Base-by-base conservation (phyloP, 2,797 vertebrate species). In the Sebastes jordani region DNA sequence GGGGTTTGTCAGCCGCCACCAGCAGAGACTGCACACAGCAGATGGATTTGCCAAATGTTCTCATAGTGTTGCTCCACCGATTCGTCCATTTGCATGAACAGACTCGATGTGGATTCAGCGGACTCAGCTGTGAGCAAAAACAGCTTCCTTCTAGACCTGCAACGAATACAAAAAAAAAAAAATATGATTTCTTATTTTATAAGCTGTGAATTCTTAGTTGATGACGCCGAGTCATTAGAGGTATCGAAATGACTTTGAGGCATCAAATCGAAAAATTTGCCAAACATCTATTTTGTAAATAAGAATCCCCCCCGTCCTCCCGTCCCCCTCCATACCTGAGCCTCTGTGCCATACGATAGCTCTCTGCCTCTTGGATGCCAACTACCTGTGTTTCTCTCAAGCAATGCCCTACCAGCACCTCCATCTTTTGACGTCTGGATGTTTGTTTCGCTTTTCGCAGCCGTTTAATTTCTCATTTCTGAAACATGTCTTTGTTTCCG, bases 261-360 rank as follows among this genome's bases (percentile, higher is more conserved):
- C 89, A 65, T 90, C 81, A 73, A 87, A 88, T 88, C 61, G 54
- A 79, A 46, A 79, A 88, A 88, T 91, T 94, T 93, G 91, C 93
- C 92, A 95, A 95, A 95, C 93, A 85, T 91, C 83, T 93, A 93
- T 93, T 94, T 94, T 95, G 93, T 94, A 93, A 94, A 95, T 95
- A 94, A 92, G 86, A 94, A 89, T 90, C 78, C 49, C 85, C 86
- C 13, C 36, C 36, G 13, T 42, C 14, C 42, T n/a, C 14, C 90
- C 86, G 20, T 62, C 69, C 71, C 86, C 84, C 83, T 65, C 5
- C 36, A 34, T 65, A 80, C 85, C 90, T 61, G 90, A 92, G 93
- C 91, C 89, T 93, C 81, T 84, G 91, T 94, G 94, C 93, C 93
- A 94, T 91, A 87, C 59, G 74, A 87, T 86, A 89, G 88, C 85